These are phyloP conservation scores for Epsilonema sp. DNA, from an alignment of 2,888 invertebrate genomes.

Conservation along the genomic window DNA sequence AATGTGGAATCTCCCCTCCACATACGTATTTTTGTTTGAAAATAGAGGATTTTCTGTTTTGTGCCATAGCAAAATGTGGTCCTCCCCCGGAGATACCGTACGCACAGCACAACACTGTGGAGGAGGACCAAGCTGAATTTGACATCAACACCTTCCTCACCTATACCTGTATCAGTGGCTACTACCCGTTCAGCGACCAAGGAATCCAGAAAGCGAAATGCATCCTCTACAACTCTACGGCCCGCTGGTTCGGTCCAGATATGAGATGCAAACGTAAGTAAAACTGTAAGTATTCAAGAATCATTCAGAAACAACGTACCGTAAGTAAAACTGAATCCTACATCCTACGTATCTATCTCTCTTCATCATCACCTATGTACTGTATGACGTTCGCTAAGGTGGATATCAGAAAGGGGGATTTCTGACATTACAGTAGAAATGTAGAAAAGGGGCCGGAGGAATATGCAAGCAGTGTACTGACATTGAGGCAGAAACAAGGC, in stretches of 20 bases:
- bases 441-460: too few relatives aligned
- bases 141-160: constrained; percentile 70
- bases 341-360: too few relatives aligned
- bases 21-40: background rate
- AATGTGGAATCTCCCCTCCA: too few relatives aligned
- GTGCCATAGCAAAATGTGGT: constrained; percentile 34
- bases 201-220: constrained; percentile 84
- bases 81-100: constrained; percentile 34
- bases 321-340: too few relatives aligned
- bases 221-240: constrained; percentile 53
- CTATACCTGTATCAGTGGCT: constrained; percentile 85
- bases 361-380: too few relatives aligned
- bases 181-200: constrained; percentile 41
- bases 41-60: constrained; percentile 2
- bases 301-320: too few relatives aligned
- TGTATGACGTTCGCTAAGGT: too few relatives aligned
- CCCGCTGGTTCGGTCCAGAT: constrained; percentile 91
- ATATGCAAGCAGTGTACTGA: too few relatives aligned
- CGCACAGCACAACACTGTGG: constrained; percentile 51
- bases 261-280: constrained; percentile 76
- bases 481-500: too few relatives aligned
- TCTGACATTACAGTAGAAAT: too few relatives aligned
- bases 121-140: constrained; percentile 67
- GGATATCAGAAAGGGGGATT: too few relatives aligned
- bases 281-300: too few relatives aligned